A percentile compares a stretch with the other conserved stretches of the same genome.
phyloP scores from a whole-genome alignment of 2,797 vertebrate species.

The Natrix natrix region DNA sequence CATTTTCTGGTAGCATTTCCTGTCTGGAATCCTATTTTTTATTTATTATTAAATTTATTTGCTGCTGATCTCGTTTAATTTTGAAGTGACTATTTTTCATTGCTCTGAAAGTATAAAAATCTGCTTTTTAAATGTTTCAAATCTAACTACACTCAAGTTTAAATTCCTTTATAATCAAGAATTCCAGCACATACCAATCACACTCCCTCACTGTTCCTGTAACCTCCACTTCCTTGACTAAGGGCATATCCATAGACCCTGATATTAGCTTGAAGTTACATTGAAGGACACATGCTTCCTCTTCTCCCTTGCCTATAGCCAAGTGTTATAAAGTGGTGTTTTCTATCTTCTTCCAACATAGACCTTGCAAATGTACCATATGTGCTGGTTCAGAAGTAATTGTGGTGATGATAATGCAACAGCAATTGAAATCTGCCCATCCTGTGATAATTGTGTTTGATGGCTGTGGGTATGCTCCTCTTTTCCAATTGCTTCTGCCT shows the following conservation, averaged over 20 bases:
- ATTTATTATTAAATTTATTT: not conserved
- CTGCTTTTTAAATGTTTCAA: not conserved
- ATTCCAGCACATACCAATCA: not conserved
- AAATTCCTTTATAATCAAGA: not conserved
- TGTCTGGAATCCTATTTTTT: not conserved
- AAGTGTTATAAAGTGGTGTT: not conserved
- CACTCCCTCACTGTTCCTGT: not conserved
- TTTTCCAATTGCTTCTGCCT: not conserved
- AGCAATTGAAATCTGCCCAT: not conserved
- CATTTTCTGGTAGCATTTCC: not conserved
- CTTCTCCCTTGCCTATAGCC: not conserved
- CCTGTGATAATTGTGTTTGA: not conserved
- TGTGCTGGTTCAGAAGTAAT: not conserved
- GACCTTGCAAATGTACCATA: not conserved
- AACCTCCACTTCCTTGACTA: not conserved
- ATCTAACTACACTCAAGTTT: not conserved
- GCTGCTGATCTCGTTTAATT: not conserved
- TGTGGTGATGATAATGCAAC: not conserved
- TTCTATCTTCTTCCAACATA: not conserved
- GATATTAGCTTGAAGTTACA: not conserved
- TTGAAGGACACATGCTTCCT: not conserved
- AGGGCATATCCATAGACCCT: not conserved
- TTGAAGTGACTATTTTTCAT: not conserved
- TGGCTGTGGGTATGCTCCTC: not conserved
- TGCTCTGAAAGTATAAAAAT: not conserved